Evolutionary conservation across 2,888 invertebrate genomes (phyloP), one percentile per base, ranked within the genome.

Genomic region (Xestia xanthographa): DNA sequence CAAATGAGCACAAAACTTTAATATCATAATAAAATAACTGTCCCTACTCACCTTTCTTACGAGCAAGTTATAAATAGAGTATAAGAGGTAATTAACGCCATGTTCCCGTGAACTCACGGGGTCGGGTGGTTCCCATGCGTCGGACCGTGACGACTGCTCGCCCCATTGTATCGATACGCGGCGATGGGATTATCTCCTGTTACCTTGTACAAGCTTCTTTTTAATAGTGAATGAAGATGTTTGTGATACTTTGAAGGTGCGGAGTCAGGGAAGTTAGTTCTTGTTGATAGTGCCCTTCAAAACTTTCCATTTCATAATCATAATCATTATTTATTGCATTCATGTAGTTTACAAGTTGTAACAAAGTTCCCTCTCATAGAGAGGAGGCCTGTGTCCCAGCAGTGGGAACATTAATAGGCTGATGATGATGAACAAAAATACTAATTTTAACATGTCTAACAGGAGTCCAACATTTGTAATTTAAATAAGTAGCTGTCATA

Each of bases 51-150:
- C 63, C 65, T 43, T 82, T 78, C 79, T 66, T 83, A 84, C 66
- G 34, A 77, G 83, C 80, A 65, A 78, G 87, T 85, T 90, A 88
- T 79, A 83, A 78, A 82, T 83, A 82, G 84, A 87, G 74, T 63
- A 74, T 80, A 88, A 63, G 81, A 87, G 77, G 68, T 86, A 90
- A 88, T 90, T 88, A 87, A 88, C 79, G 80, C 80, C n/a, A 67
- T 83, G 89, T 90, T 89, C 90, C 90, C 90, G 85, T 87, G 90
- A 87, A 77, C 81, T 77, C 77, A 70, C 79, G 85, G 75, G 84
- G 84, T 83, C 85, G 85, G 68, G 74, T 41, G 70, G 83, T 95
- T 95, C 95, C 89, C 95, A 95, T 90, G 93, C 95, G 90, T 50
- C 93, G 89, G 86, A 93, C 91, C 95, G 94, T 82, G 91, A 93